phyloP scores from a whole-genome alignment of 1,140 invertebrate genomes.

The Araneus ventricosus region DNA sequence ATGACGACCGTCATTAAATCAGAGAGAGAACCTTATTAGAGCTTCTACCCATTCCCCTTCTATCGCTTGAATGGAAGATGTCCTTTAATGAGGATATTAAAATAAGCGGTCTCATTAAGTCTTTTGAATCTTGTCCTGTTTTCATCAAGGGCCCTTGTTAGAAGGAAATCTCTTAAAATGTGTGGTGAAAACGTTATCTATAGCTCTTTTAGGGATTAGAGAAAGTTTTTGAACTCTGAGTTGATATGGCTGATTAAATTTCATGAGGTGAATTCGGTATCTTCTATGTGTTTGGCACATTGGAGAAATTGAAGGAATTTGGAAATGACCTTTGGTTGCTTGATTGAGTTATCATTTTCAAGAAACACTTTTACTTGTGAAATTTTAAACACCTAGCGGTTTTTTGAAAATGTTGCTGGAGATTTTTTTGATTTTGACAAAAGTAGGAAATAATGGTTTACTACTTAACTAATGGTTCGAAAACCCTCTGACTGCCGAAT shows the following conservation, averaged over 20 bases:
- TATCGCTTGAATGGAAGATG: background rate
- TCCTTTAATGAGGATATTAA: conserved; percentile 17
- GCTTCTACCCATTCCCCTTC: background rate
- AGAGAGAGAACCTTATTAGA: background rate
- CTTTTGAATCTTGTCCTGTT: background rate
- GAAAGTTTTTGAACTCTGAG: background rate
- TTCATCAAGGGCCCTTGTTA: background rate
- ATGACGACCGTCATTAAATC: background rate
- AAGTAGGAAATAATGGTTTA: too few relatives aligned
- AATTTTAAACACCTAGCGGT: too few relatives aligned
- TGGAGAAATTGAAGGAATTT: too few relatives aligned
- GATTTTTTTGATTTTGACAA: too few relatives aligned
- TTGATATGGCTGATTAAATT: background rate
- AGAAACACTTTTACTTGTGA: too few relatives aligned
- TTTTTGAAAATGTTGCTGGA: too few relatives aligned
- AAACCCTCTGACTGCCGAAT: too few relatives aligned
- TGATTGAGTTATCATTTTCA: too few relatives aligned
- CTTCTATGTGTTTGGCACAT: background rate
- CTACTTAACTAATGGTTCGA: too few relatives aligned
- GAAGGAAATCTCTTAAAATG: background rate
- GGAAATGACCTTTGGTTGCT: too few relatives aligned
- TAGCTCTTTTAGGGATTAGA: background rate
- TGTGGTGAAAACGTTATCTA: background rate
- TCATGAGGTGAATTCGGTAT: background rate
- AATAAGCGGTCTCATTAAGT: conserved; percentile 13